Base-by-base conservation (phyloP, 1,140 invertebrate genomes). In the Hylaeus anthracinus region DNA sequence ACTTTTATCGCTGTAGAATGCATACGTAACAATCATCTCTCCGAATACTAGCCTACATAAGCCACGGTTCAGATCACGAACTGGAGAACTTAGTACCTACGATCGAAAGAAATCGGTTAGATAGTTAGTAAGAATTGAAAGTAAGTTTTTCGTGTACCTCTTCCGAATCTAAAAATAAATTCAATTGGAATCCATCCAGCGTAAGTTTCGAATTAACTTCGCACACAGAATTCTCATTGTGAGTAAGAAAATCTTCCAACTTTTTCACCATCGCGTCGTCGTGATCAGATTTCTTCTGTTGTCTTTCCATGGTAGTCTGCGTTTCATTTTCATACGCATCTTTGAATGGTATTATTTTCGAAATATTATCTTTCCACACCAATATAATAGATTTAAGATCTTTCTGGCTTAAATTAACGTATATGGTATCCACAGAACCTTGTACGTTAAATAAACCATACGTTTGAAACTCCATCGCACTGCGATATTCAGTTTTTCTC, bases 241-340 rank as follows among this genome's bases (percentile, higher is more conserved):
- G 95, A 53, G 95, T 95, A 69, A 97, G 95, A 88, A 97, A 97
- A 1, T 95, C 96, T 92, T 97, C 96, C 2, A 97, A 88, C 86
- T 95, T 96, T 86, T 95, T 95, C 0, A 97, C 95, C 60, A 95
- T 94, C 2, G 94, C 93, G 81, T 97, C 96, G 66, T 95, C 93
- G 14, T 74, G n/a, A 37, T 83, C 86, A 9, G 43, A 39, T 66
- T 71, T 67, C 1, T 12, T 84, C 8, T 82, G 61, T 3, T 78
- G 72, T 14, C 67, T 43, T 43, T 15, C 26, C 45, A 41, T 83
- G 55, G 45, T n/a, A 43, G 39, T 72, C 5, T 70, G 56, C 67
- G 85, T 73, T 45, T 81, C 85, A 45, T 69, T 78, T 56, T 89
- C 76, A 14, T 77, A 72, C 0, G 26, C 8, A 69, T 84, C 79